Percentiles rank a stretch among this genome's conserved stretches.
phyloP scores from a whole-genome alignment of 2,888 invertebrate genomes.

The Leucoptera coffeella region DNA sequence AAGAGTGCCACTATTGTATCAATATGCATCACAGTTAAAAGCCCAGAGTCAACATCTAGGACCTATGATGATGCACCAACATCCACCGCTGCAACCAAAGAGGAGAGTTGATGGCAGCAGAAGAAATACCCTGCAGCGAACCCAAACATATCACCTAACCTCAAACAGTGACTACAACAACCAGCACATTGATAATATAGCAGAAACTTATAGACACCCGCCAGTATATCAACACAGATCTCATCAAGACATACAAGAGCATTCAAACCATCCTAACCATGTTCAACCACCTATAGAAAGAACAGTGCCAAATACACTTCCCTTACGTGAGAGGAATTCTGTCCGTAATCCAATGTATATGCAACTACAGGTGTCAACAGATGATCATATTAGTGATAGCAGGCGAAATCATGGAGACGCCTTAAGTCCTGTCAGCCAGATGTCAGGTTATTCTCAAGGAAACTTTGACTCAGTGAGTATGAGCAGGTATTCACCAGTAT shows the following conservation, averaged over 20 bases:
- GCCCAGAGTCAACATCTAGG: constrained; percentile 40
- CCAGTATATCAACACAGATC: constrained; percentile 31
- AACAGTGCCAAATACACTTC: constrained; percentile 32
- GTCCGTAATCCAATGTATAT: constrained; percentile 30
- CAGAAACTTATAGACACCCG: constrained; percentile 22
- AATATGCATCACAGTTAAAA: constrained; percentile 44
- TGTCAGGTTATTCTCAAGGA: constrained; percentile 28
- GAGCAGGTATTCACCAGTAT: constrained; percentile 36
- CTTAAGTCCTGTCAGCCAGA: constrained; percentile 34
- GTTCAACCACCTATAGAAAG: constrained; percentile 24
- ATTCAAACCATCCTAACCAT: constrained; percentile 10
- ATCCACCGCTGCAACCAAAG: constrained; percentile 23
- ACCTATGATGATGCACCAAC: constrained; percentile 28
- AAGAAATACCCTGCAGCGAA: constrained; percentile 36
- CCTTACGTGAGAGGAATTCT: constrained; percentile 29
- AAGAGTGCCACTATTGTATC: constrained; percentile 36
- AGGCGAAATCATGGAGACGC: constrained; percentile 24
- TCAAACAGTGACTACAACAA: constrained; percentile 44
- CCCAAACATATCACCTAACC: constrained; percentile 45
- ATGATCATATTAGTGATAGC: constrained; percentile 27
- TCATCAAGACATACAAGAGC: constrained; percentile 36
- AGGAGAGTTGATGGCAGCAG: constrained; percentile 27
- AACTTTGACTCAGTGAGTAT: constrained; percentile 36
- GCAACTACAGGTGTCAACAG: constrained; percentile 37
- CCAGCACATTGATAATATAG: constrained; percentile 35